Conservation (phyloP, 2,113 vertebrate genomes). For the Carassius gibelio region DNA sequence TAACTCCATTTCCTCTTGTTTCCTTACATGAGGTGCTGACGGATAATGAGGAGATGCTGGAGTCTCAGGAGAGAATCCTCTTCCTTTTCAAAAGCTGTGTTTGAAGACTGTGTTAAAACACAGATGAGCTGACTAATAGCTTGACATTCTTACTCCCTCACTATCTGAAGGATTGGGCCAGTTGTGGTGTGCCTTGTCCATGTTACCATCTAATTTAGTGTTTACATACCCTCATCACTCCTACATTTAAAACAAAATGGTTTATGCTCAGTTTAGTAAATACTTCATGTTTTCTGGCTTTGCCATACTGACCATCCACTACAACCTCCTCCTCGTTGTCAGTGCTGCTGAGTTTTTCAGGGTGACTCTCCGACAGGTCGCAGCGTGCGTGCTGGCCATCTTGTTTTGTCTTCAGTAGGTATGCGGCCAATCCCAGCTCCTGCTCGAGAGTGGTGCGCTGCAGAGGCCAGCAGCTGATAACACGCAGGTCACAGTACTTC, state of each 20-base stretch:
- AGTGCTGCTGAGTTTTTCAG: conserved; percentile 87
- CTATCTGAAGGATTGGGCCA: background rate
- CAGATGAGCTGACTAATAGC: background rate
- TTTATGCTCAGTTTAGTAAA: background rate
- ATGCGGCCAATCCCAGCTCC: conserved; percentile 92
- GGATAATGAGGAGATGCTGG: conserved; percentile 65
- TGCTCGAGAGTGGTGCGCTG: conserved; percentile 91
- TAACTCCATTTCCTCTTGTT: background rate
- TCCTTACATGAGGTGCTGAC: conserved; percentile 78
- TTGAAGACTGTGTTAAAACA: conserved; percentile 6
- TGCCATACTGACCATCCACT: conserved; percentile 76
- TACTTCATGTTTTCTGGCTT: conserved; percentile 10
- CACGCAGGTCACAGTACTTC: conserved; percentile 93
- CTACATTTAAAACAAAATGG: background rate
- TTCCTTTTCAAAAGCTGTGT: background rate
- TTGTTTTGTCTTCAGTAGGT: conserved; percentile 83
- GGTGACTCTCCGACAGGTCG: conserved; percentile 88
- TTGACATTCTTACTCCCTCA: background rate
- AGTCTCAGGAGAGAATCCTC: conserved; percentile 65
- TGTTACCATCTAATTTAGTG: background rate
- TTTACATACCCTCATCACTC: background rate
- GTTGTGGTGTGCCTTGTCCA: background rate
- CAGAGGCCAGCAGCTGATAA: conserved; percentile 90
- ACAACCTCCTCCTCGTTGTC: conserved; percentile 90
- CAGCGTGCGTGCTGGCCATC: conserved; percentile 73